Base-by-base conservation (phyloP, 2,888 invertebrate species). In the Calameuta filiformis region DNA sequence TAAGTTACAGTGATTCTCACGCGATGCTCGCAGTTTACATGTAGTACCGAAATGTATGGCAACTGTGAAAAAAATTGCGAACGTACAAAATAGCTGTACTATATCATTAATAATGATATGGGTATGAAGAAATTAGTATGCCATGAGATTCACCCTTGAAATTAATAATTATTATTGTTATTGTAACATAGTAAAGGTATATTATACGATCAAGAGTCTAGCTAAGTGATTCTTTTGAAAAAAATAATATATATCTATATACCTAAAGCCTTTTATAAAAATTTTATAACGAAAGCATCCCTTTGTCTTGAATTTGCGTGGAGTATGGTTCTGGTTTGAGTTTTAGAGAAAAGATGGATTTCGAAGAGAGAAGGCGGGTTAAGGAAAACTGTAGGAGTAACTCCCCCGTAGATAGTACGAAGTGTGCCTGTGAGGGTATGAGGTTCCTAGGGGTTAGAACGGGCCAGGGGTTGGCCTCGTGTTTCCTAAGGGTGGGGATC, bases 381-480 rank as follows among this genome's bases (percentile, higher is more conserved):
- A 86, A 88, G 87, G 85, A 86, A 86, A 87, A 86, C 86, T 86
- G 90, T 89, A 90, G 90, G 90, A 91, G 90, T 90, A 89, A 89
- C 89, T 88, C 87, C 56, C 75, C 68, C 83, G 83, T 83, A 84
- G 85, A 84, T 84, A 82, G 76, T 83, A 87, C 85, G 82, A 85
- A 87, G 82, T 84, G 82, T 83, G 82, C 86, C 68, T 75, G 73
- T 86, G 85, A 87, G 87, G 87, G 87, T 83, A 86, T 83, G 80
- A 81, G 79, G 83, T 85, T 85, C 86, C 82, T 56, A 83, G 85
- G 86, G 82, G 86, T 85, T 83, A 75, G 31, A 76, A 85, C 86
- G 84, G 81, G 83, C 83, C 86, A 88, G 90, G 91, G 91, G 90
- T 90, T 90, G 90, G 90, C 89, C 90, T 87, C 87, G 85, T 81